A percentile compares a stretch with the other conserved stretches of the same genome.
Conservation (phyloP, 2,888 invertebrate genomes). For the Limenitis arthemis region DNA sequence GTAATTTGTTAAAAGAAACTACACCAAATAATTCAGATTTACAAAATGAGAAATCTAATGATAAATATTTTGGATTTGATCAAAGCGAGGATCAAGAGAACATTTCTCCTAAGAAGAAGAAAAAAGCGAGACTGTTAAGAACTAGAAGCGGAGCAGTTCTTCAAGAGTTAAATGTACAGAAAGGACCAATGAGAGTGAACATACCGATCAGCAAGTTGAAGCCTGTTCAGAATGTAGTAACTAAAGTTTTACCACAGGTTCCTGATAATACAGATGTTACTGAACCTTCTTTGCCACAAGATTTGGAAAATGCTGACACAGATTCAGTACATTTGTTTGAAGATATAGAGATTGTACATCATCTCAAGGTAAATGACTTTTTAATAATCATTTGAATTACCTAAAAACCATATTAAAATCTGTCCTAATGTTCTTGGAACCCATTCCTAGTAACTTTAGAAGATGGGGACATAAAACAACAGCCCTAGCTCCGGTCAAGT, state of each 20-base stretch:
- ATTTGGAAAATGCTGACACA: constrained; percentile 37
- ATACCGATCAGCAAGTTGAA: constrained; percentile 44
- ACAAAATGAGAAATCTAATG: constrained; percentile 24
- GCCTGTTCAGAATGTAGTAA: constrained; percentile 35
- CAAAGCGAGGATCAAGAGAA: constrained; percentile 59
- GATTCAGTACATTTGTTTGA: constrained; percentile 61
- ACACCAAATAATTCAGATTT: neutral
- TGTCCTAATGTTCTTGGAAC: neutral
- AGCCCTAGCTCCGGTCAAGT: neutral
- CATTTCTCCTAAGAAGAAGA: constrained; percentile 45
- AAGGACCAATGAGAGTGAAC: constrained; percentile 40
- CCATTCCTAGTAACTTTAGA: too few species aligned
- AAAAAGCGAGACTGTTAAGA: constrained; percentile 35
- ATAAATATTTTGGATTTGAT: constrained; percentile 63
- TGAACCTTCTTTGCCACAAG: constrained; percentile 24
- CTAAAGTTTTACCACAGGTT: constrained; percentile 36
- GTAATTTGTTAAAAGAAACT: constrained; percentile 11
- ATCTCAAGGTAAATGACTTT: constrained; percentile 49
- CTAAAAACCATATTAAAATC: too few species aligned
- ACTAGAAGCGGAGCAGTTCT: constrained; percentile 40
- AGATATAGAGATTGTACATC: constrained; percentile 57
- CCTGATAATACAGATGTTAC: constrained; percentile 27
- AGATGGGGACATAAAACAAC: too few species aligned
- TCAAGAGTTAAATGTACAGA: constrained; percentile 44
- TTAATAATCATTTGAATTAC: too few species aligned